A percentile compares a stretch with the other conserved stretches of the same genome.
phyloP scores from a whole-genome alignment of 2,113 vertebrate genomes.

The Carlito syrichta region DNA sequence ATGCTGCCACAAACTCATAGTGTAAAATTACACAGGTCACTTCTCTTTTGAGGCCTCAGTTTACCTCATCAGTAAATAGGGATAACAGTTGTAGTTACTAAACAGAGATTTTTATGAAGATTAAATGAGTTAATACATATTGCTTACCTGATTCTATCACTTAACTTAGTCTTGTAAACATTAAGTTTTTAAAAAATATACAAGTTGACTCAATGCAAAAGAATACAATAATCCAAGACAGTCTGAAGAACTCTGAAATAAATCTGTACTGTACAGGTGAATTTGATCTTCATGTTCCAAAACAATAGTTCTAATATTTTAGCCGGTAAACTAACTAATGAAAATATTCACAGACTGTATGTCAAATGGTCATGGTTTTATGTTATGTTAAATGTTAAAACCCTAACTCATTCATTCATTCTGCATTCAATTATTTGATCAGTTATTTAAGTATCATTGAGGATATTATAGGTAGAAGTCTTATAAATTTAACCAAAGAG shows the following conservation, averaged over 20 bases:
- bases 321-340: background rate
- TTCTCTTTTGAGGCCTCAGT: background rate
- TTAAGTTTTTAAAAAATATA: background rate
- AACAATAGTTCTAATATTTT: slow-evolving; percentile 1
- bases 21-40: background rate
- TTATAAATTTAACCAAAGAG: background rate
- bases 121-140: background rate
- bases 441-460: background rate
- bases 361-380: background rate
- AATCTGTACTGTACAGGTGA: background rate
- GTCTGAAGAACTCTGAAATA: background rate
- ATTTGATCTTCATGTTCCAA: slow-evolving; percentile 10
- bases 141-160: background rate
- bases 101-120: background rate
- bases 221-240: background rate
- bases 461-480: background rate
- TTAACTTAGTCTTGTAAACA: background rate
- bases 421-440: background rate
- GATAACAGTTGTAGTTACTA: background rate
- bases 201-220: background rate
- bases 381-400: slow-evolving; percentile 1
- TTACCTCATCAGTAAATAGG: background rate
- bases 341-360: background rate
- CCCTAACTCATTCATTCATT: background rate
- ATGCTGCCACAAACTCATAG: background rate